Base-by-base conservation (phyloP, 2,888 invertebrate species). In the Napeogenes sylphis region DNA sequence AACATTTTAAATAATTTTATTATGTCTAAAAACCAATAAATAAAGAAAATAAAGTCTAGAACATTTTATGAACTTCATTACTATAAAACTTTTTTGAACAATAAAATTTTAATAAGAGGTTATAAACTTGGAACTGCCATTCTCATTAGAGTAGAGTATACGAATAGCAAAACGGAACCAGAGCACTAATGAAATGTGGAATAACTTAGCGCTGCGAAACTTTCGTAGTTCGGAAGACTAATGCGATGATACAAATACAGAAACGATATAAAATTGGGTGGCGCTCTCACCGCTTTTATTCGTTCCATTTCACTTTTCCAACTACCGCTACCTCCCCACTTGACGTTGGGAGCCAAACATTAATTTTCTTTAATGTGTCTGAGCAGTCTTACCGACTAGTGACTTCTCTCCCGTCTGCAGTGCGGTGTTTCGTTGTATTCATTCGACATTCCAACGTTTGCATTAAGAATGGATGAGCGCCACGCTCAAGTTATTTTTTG, bases 341-440 rank as follows among this genome's bases (percentile, higher is more conserved):
- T 86, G 87, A 87, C 84, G 87, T 81, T 79, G 84, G 84, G 81
- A 87, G 85, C 85, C 84, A 86, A 88, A 88, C 90, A 90, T 90
- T 90, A 89, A 90, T 90, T 90, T 89, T 88, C 89, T 88, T 90
- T 90, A 90, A 90, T 89, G 90, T 89, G 88, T 85, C 87, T 87
- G 87, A 88, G 85, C 83, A 89, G 87, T 89, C 85, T 88, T 88
- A 83, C 84, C 78, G 79, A 82, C 58, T 64, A 60, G 63, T 53
- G 60, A 63, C 82, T 84, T 77, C 80, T 75, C 78, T 65, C 79
- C 79, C 70, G 68, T 84, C 87, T 89, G 88, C 90, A 89, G 78
- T 90, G 90, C 90, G 86, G 88, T 89, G 87, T 88, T 89, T 87
- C 84, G 84, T 86, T 87, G 78, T 80, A 84, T 87, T 87, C 87